A percentile compares a stretch with the other conserved stretches of the same genome.
Conservation (phyloP, 2,113 vertebrate genomes). For the Crotophaga sulcirostris region DNA sequence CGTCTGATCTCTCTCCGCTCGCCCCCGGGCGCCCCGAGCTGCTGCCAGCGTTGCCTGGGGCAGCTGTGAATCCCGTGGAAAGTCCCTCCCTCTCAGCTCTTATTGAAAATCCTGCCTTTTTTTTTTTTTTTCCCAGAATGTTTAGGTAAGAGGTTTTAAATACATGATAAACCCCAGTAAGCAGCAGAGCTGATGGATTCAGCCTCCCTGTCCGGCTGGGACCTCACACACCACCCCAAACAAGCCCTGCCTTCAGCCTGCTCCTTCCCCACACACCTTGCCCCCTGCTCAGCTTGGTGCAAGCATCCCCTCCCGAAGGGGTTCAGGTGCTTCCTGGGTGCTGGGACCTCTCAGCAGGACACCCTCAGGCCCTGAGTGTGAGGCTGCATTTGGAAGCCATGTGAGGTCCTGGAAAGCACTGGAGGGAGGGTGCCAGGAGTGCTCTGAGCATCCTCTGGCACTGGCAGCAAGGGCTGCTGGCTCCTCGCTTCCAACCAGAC, state of each 20-base stretch:
- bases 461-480: background rate
- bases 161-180: background rate
- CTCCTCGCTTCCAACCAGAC: background rate
- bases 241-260: background rate
- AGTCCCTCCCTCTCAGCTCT: background rate
- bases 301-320: background rate
- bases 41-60: conserved; percentile 10
- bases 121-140: background rate
- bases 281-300: background rate
- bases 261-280: background rate
- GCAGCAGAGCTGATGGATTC: background rate
- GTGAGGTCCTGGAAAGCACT: background rate
- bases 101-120: background rate
- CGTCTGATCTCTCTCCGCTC: background rate
- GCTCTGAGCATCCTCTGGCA: background rate
- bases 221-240: background rate
- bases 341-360: accelerated
- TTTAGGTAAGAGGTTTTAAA: background rate
- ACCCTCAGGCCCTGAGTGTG: accelerated
- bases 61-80: accelerated
- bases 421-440: accelerated
- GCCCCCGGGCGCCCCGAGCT: background rate
- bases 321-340: background rate
- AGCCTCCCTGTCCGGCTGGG: background rate
- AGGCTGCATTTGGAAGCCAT: background rate